Evolutionary conservation across 2,113 vertebrate species (phyloP), one percentile per base, ranked within the genome.

Genomic region (Ovis canadensis): DNA sequence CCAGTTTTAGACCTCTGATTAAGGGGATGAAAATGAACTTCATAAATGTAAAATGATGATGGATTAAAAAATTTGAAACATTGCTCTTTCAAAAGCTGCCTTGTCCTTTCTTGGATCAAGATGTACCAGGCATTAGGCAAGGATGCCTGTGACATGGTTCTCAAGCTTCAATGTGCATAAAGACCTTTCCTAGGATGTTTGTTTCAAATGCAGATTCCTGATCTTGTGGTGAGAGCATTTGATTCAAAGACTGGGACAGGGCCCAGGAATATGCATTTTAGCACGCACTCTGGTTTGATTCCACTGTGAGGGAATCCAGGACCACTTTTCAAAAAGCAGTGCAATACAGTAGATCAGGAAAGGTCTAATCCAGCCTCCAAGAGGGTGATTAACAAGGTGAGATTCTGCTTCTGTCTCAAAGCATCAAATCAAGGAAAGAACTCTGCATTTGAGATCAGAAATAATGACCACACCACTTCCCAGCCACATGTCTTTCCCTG

Each of bases 31-130:
- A 84, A 97, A 88, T 85, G 95, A 64, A 52, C 77, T 40, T 94
- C 93, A 88, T 54, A 74, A 64, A 88, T 81, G 91, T 45, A 74
- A 89, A 91, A 86, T 90, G 96, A 97, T 88, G 91, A 92, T 80
- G 29, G 77, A n/a, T 90, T 90, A 14, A 27, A 84, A 89, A 43
- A 25, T 74, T 8, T n/a, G 83, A 96, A 96, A 57, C 19, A 27
- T 33, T 0, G 0, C 64, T 86, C 40, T 96, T 97, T 81, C 40
- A 81, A 88, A 59, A 93, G 52, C 94, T 74, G 43, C 25, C 60
- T 83, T 91, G 40, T 71, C 33, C 78, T 55, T 88, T 90, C n/a
- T 54, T 11, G 27, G 54, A 77, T 88, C 27, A 45, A 59, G 13
- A 59, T 17, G 54, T 59, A 45, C 36, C 40, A 60, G n/a, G 82